Evolutionary conservation across 2,113 vertebrate species (phyloP).

Genomic region (Phylloscopus trochilus): DNA sequence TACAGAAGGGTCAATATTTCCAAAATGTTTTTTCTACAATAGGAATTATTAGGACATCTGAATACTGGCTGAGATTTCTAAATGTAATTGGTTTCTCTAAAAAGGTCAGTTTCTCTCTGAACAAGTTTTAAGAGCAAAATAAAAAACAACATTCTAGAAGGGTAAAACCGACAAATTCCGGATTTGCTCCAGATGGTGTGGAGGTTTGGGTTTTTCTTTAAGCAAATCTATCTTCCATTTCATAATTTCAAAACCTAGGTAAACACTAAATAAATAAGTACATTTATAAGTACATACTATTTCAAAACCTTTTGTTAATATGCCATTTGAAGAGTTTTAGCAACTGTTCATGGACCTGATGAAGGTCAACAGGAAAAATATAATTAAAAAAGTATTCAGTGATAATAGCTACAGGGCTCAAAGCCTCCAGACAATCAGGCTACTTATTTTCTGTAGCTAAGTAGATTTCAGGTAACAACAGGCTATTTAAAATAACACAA

Average conservation of each 20-base stretch:
- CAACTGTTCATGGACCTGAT: background rate
- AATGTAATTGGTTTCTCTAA: background rate
- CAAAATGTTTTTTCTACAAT: background rate
- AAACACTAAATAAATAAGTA: background rate
- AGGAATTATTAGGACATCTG: background rate
- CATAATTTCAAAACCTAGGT: background rate
- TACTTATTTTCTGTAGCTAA: background rate
- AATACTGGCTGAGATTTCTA: background rate
- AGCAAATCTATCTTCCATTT: background rate
- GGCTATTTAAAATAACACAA: background rate
- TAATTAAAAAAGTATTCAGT: background rate
- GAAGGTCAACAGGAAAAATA: background rate
- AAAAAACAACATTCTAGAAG: background rate
- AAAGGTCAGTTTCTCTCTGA: background rate
- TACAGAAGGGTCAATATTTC: slow-evolving; percentile 3
- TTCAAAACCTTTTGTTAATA: background rate
- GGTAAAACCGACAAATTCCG: background rate
- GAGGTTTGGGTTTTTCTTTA: slow-evolving; percentile 9
- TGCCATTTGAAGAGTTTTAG: background rate
- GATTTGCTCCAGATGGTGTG: slow-evolving; percentile 24
- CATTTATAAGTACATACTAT: background rate
- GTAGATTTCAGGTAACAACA: background rate
- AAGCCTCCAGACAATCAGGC: background rate
- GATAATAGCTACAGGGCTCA: background rate
- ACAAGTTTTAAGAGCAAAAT: background rate